phyloP scores from a whole-genome alignment of 2,888 invertebrate genomes.

The Coelinius sp. region DNA sequence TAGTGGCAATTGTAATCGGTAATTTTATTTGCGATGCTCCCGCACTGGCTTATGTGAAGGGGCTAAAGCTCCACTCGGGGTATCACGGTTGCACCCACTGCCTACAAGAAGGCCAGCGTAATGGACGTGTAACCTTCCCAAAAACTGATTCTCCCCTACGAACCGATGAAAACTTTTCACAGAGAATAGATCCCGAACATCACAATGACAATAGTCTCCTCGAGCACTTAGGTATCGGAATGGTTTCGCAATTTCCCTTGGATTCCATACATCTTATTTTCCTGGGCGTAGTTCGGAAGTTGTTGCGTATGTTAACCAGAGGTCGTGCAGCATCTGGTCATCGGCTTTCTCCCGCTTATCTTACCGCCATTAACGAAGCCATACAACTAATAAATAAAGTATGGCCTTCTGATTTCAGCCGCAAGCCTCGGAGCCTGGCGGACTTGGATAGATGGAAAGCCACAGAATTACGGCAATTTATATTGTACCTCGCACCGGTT shows the following conservation, averaged over 20 bases:
- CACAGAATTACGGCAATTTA: too few species aligned
- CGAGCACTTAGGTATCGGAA: constrained; percentile 21
- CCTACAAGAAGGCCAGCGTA: constrained; percentile 22
- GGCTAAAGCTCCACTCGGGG: constrained; percentile 13
- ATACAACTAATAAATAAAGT: too few species aligned
- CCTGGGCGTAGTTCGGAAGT: constrained; percentile 27
- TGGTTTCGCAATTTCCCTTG: constrained; percentile 23
- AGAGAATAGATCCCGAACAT: constrained; percentile 22
- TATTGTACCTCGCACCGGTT: too few species aligned
- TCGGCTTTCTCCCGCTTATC: too few species aligned
- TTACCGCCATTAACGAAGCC: too few species aligned
- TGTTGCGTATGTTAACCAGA: constrained; percentile 13
- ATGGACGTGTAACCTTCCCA: constrained; percentile 21
- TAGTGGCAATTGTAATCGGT: background rate
- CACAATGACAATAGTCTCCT: constrained; percentile 18
- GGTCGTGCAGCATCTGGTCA: too few species aligned
- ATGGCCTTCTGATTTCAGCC: too few species aligned
- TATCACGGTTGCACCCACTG: constrained; percentile 31
- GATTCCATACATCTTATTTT: constrained; percentile 35
- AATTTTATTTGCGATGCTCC: constrained; percentile 18
- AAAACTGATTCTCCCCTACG: constrained; percentile 24
- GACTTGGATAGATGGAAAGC: too few species aligned
- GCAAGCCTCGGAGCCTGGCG: too few species aligned
- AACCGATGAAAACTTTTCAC: constrained; percentile 32
- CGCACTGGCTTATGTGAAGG: constrained; percentile 7